Evolutionary conservation across 1,140 invertebrate species (phyloP), one percentile per base, ranked within the genome.

Genomic region (Aphelinus certus): DNA sequence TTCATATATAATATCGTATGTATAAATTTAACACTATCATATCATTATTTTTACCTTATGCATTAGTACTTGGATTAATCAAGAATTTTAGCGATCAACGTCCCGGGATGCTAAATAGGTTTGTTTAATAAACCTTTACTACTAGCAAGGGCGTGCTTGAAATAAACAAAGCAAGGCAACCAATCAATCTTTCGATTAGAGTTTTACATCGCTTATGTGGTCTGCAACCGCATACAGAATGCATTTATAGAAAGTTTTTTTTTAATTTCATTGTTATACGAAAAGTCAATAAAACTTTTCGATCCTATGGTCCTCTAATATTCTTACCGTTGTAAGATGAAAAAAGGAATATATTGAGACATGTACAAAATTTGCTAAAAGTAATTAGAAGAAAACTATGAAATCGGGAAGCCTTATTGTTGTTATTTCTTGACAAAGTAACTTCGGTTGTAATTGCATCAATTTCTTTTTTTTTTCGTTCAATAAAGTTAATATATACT

Each of bases 21-120:
- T 83, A 84, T 81, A 83, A 83, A 84, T 82, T 83, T 82, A 83
- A 83, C 81, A 83, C 80, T 83, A 80, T 81, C 75, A 79, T 77
- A 77, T 71, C 66, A 73, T 76, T 75, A 79, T 71, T 77, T 26
- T 76, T 47, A 76, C 71, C 67, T 78, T 80, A 79, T 73, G 63
- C 10, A 61, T 69, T 77, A 78, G 47, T 75, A 79, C 73, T 76
- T 83, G 79, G 70, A 81, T 83, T 78, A 81, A 81, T 82, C 74
- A 80, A 79, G 69, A 75, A 77, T 80, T 80, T 67, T 72, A 79
- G 82, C 81, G 79, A 82, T 83, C 82, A 77, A 82, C 80, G 79
- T 79, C 80, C 82, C 79, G 81, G 79, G 82, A 83, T 84, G 80
- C 77, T 81, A 81, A 81, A 80, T 71, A 69, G 3, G 55, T 73